Base-by-base conservation (phyloP, 2,797 vertebrate species). In the Silurus lanzhouensis region DNA sequence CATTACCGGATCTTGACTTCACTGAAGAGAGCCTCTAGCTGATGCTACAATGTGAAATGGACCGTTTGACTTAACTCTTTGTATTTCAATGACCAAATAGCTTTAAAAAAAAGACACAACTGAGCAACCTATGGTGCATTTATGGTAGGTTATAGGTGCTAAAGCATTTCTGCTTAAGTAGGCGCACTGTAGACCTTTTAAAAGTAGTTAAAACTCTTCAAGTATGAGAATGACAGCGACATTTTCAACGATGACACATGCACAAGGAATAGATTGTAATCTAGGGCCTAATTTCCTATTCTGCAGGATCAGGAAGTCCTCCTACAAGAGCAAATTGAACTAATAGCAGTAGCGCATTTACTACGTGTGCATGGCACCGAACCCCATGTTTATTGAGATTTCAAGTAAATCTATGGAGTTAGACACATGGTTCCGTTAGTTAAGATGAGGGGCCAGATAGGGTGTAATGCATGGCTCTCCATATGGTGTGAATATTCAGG, bases 401-500 rank as follows among this genome's bases (percentile, higher is more conserved):
- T 87, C 90, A 77, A 90, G 87, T 89, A 89, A 84, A 89, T 89
- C 89, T 91, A 84, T 76, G 85, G 88, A 91, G 91, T 92, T 88
- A 91, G 88, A 91, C 82, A 81, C 79, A 80, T 90, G 89, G 91
- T 88, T 92, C 91, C 84, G 90, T 87, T 89, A 89, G 88, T 92
- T 91, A 90, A 92, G 93, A 93, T 91, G 87, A 89, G 89, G 90
- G 90, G 90, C 88, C 91, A 89, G 90, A 93, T 93, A 90, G 91
- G 88, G 90, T 87, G 90, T 88, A 84, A 72, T 87, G 63, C 88
- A 48, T 84, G 87, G 88, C 88, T 89, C 88, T 90, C 92, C 94
- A 94, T 92, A 90, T 95, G 94, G 92, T 93, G 91, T 86, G 85
- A 94, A 94, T 94, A 91, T 90, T 92, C 80, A 84, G 84, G 81